Evolutionary conservation across 2,888 invertebrate species (phyloP), one percentile per base, ranked within the genome.

Genomic region (Harmothoe impar): DNA sequence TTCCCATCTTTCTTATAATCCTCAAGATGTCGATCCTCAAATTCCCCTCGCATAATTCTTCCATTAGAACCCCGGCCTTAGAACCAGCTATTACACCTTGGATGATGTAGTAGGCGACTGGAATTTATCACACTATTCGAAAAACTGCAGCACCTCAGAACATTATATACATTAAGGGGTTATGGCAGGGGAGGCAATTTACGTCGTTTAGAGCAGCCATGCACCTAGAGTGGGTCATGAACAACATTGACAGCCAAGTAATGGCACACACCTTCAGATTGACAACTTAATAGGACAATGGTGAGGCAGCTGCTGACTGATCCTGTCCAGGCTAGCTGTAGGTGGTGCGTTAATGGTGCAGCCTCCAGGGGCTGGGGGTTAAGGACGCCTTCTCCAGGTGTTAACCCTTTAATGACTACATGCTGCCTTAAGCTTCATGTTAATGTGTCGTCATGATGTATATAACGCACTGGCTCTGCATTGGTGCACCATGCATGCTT

Each of bases 231-330:
- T 81, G 10, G 35, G 33, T 17, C 81, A 25, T 43, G 35, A 33
- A 43, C 81, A 43, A 33, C 81, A 0, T 25, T 43, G 23, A 12
- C 81, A 81, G 3, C 23, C 5, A 81, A 33, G 81, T 86, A 54
- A 86, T 54, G 54, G 86, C 7, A 20, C 54, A 23, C 1, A 54
- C 86, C 25, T 29, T 52, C 29, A 5, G 15, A 54, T 86, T 86
- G 86, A 86, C 86, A 86, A 86, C 54, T 86, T 86, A 86, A 86
- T 86, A 56, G 81, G 81, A 81, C 81, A 81, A 43, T 35, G 35
- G 33, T 43, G 20, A 33, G 20, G 81, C 33, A 81, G 35, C 81
- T 81, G 81, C 20, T 35, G 81, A 81, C 35, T 81, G 43, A 81
- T 23, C 15, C 81, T 81, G 81, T 23, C 81, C 81, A 81, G 33